A percentile compares a stretch with the other conserved stretches of the same genome.
Conservation (phyloP, 1,140 invertebrate species). For the Drosophila albomicans region DNA sequence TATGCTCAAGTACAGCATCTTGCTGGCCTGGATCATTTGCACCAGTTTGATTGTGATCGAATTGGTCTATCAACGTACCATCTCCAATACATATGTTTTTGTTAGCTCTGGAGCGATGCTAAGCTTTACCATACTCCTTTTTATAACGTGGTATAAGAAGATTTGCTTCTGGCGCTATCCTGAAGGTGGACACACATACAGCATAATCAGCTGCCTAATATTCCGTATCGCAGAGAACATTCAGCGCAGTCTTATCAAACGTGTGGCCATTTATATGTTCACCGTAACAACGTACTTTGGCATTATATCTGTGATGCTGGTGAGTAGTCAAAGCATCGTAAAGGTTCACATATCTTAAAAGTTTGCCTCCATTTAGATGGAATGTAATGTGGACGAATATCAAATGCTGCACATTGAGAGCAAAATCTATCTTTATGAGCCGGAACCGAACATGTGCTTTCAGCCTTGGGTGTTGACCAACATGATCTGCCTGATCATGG, state of each 20-base stretch:
- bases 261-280: slow-evolving; percentile 43
- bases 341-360: neutral
- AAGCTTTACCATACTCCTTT: slow-evolving; percentile 64
- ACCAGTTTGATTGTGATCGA: slow-evolving; percentile 35
- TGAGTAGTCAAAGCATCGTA: slow-evolving; percentile 62
- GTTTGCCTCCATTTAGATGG: slow-evolving; percentile 8
- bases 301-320: slow-evolving; percentile 88
- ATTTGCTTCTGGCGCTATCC: slow-evolving; percentile 85
- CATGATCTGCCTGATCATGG: slow-evolving; percentile 90
- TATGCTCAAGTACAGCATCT: slow-evolving; percentile 70
- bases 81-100: fast-evolving
- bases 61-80: neutral
- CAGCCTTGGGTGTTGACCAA: slow-evolving; percentile 92
- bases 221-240: slow-evolving; percentile 46
- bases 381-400: slow-evolving; percentile 32
- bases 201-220: slow-evolving; percentile 87
- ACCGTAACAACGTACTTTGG: slow-evolving; percentile 86
- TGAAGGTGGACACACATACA: slow-evolving; percentile 85
- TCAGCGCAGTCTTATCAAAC: slow-evolving; percentile 35
- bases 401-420: slow-evolving; percentile 43
- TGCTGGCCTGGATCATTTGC: slow-evolving; percentile 53
- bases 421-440: slow-evolving; percentile 55
- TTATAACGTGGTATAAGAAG: slow-evolving; percentile 82
- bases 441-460: slow-evolving; percentile 79
- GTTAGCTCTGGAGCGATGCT: slow-evolving; percentile 7